Conservation (phyloP, 2,113 vertebrate species). For the Cygnus buccinator region DNA sequence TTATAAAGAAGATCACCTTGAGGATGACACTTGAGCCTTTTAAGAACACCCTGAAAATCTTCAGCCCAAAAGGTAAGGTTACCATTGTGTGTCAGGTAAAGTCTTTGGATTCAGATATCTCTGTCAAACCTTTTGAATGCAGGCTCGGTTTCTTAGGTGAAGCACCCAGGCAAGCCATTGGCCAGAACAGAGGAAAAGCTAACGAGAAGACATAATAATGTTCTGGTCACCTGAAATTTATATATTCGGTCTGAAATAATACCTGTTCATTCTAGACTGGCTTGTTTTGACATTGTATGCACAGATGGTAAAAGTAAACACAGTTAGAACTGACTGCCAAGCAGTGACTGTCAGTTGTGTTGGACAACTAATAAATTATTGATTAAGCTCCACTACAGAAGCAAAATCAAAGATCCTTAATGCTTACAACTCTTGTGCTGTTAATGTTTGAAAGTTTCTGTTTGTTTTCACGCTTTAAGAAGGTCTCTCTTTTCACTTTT, state of each 20-base stretch:
- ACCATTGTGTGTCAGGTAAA: not conserved
- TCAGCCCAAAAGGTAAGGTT: not conserved
- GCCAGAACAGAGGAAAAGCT: not conserved
- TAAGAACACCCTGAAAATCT: not conserved
- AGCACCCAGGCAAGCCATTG: not conserved
- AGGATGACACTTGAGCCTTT: not conserved
- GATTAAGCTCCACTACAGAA: not conserved
- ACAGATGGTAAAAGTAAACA: not conserved
- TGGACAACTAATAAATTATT: not conserved
- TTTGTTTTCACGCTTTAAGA: not conserved
- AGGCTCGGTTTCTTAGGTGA: not conserved
- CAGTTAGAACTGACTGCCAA: not conserved
- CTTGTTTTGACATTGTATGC: not conserved
- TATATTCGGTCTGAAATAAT: not conserved
- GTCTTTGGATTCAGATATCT: not conserved
- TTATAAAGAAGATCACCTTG: not conserved
- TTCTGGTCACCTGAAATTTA: not conserved
- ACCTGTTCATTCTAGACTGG: not conserved
- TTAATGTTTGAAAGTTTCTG: not conserved
- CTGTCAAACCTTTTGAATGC: not conserved
- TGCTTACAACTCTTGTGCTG: not conserved
- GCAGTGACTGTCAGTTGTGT: not conserved
- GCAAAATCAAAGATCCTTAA: not conserved
- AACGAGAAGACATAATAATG: not conserved
- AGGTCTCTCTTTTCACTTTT: not conserved